Conservation (phyloP, 2,797 vertebrate species). For the Rhabdophis nuchalis region DNA sequence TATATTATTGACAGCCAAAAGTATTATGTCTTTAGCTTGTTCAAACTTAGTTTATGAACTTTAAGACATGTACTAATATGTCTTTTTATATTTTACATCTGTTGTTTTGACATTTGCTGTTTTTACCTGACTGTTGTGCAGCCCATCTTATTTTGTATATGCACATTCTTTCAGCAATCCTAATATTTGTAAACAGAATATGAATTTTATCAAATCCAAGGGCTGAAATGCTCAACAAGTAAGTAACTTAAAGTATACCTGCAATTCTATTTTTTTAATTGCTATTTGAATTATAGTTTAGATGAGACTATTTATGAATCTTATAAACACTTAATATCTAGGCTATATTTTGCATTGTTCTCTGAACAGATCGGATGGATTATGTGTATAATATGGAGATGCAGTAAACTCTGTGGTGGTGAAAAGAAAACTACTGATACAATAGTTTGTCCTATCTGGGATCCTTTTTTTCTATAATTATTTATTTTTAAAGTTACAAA, state of each 20-base stretch:
- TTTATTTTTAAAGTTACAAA: not conserved
- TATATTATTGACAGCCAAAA: conserved; percentile 66
- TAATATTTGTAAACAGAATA: not conserved
- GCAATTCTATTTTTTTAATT: not conserved
- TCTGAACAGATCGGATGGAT: not conserved
- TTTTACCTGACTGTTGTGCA: not conserved
- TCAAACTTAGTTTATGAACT: conserved; percentile 32
- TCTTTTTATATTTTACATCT: not conserved
- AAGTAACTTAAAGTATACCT: not conserved
- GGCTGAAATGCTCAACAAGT: not conserved
- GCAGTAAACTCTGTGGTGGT: fast-evolving
- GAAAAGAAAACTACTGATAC: not conserved
- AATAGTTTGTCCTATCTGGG: not conserved
- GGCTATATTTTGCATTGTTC: not conserved
- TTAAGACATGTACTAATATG: not conserved
- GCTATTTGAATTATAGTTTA: not conserved
- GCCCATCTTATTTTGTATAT: not conserved
- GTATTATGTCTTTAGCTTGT: conserved; percentile 70
- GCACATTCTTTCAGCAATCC: not conserved
- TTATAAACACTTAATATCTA: not conserved
- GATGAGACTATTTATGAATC: conserved; percentile 1
- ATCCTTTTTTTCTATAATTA: not conserved
- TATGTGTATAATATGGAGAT: not conserved
- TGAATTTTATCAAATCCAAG: not conserved
- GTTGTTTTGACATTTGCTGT: not conserved